Percentiles rank a stretch among this genome's conserved stretches.
These are phyloP conservation scores for Mormyrops attenuatus DNA, from an alignment of 2,797 vertebrate species.

Conservation along the genomic window DNA sequence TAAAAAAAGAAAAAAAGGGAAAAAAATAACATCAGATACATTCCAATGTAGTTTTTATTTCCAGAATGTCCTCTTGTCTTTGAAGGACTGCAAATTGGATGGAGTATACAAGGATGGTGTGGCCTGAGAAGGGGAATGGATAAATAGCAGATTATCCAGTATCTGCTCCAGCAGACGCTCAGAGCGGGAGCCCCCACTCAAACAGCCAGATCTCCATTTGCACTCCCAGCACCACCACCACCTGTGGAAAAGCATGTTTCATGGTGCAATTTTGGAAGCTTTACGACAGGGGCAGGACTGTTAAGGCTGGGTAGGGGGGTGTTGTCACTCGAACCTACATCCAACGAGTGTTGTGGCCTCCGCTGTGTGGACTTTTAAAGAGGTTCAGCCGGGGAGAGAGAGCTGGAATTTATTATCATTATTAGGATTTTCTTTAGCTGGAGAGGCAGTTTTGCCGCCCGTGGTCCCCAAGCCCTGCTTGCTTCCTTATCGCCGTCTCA, in stretches of 20 bases:
- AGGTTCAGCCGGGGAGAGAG: slow-evolving; percentile 55
- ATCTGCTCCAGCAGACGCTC: slow-evolving; percentile 67
- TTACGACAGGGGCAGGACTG: slow-evolving; percentile 27
- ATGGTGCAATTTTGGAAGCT: slow-evolving; percentile 60
- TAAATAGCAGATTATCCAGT: slow-evolving; percentile 64
- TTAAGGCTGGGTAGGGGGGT: slow-evolving; percentile 31
- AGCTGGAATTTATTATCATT: neutral
- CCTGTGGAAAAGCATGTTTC: slow-evolving; percentile 66
- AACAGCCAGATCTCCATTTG: slow-evolving; percentile 68
- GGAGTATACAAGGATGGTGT: slow-evolving; percentile 53
- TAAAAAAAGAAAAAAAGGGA: slow-evolving; percentile 46
- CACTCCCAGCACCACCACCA: slow-evolving; percentile 56
- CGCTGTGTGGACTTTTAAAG: slow-evolving; percentile 65
- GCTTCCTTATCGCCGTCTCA: slow-evolving; percentile 66
- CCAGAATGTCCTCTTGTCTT: slow-evolving; percentile 51
- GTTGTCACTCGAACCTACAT: slow-evolving; percentile 52
- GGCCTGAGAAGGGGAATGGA: slow-evolving; percentile 60
- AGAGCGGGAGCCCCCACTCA: slow-evolving; percentile 56
- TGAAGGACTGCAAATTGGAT: slow-evolving; percentile 51
- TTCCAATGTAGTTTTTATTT: slow-evolving; percentile 45
- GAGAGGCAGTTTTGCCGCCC: slow-evolving; percentile 54
- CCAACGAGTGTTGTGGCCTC: slow-evolving; percentile 56
- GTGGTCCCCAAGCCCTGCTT: slow-evolving; percentile 28
- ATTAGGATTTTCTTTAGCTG: slow-evolving; percentile 40
- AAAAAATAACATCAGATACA: slow-evolving; percentile 39